These are phyloP conservation scores for Drosophila equinoxialis DNA, from an alignment of 1,140 invertebrate genomes.

Conservation along the genomic window DNA sequence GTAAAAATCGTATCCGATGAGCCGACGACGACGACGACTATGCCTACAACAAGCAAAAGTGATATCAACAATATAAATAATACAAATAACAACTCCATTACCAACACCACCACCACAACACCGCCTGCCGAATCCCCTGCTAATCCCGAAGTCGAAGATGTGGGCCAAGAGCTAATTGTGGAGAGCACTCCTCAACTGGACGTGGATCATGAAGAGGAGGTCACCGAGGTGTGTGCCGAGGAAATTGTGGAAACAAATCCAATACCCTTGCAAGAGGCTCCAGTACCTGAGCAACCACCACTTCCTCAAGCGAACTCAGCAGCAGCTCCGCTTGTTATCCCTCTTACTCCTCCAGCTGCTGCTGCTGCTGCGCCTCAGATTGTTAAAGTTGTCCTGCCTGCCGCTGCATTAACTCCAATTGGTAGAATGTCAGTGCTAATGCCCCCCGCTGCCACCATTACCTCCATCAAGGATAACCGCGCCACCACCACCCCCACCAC, in stretches of 20 bases:
- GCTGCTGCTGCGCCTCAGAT: slow-evolving; percentile 36
- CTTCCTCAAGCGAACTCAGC: background rate
- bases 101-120: too few species aligned
- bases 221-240: slow-evolving; percentile 60
- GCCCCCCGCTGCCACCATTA: slow-evolving; percentile 67
- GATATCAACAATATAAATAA: slow-evolving; percentile 29
- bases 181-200: slow-evolving; percentile 70
- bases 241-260: slow-evolving; percentile 55
- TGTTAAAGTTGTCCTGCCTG: slow-evolving; percentile 61
- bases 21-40: slow-evolving; percentile 26
- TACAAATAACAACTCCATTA: slow-evolving; percentile 25
- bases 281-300: slow-evolving; percentile 21
- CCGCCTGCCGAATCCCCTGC: slow-evolving; percentile 12
- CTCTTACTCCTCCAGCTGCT: background rate
- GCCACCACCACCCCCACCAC: slow-evolving; percentile 67
- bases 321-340: slow-evolving; percentile 36
- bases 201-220: slow-evolving; percentile 79
- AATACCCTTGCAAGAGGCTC: slow-evolving; percentile 26
- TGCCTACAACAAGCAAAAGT: slow-evolving; percentile 34
- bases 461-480: slow-evolving; percentile 30
- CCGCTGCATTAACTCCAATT: slow-evolving; percentile 47
- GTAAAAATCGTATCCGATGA: slow-evolving; percentile 77
- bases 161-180: slow-evolving; percentile 57
- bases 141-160: slow-evolving; percentile 53
- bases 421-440: slow-evolving; percentile 51